Conservation (phyloP, 2,888 invertebrate genomes). For the Sarcophaga carnaria region DNA sequence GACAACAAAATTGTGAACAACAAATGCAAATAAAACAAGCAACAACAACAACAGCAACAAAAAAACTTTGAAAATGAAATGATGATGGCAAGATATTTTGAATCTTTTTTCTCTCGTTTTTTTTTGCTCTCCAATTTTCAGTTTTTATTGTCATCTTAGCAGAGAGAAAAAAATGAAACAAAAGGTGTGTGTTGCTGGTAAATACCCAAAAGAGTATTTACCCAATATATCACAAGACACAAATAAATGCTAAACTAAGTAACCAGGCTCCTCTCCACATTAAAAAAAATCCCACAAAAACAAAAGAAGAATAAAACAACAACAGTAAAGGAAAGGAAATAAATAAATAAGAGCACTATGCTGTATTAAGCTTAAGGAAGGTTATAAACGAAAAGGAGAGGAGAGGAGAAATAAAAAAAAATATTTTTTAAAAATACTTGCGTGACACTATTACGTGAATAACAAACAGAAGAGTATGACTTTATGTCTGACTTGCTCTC, state of each 20-base stretch:
- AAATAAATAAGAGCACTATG: not conserved
- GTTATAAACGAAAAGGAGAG: no score
- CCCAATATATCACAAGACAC: conserved; percentile 45
- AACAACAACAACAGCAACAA: no score
- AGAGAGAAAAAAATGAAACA: conserved; percentile 35
- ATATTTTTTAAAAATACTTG: conserved; percentile 37
- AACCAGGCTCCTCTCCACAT: not conserved
- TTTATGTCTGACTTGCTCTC: not conserved
- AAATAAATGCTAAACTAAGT: conserved; percentile 45
- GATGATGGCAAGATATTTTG: conserved; percentile 14
- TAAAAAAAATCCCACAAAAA: not conserved
- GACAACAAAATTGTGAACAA: not conserved
- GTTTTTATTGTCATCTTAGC: conserved; percentile 20
- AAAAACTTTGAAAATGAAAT: not conserved
- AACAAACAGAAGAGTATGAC: conserved; percentile 19
- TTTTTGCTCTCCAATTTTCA: not conserved
- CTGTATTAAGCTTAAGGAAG: no score
- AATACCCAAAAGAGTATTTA: conserved; percentile 62
- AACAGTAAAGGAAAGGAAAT: not conserved
- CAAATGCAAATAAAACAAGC: not conserved
- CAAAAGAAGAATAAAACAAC: not conserved
- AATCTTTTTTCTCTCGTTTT: not conserved
- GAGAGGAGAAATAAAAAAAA: no score
- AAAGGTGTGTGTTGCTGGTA: conserved; percentile 50
- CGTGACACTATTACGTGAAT: conserved; percentile 54